A percentile compares a stretch with the other conserved stretches of the same genome.
phyloP scores from a whole-genome alignment of 2,888 invertebrate species.

The Ornithoptera priamus region DNA sequence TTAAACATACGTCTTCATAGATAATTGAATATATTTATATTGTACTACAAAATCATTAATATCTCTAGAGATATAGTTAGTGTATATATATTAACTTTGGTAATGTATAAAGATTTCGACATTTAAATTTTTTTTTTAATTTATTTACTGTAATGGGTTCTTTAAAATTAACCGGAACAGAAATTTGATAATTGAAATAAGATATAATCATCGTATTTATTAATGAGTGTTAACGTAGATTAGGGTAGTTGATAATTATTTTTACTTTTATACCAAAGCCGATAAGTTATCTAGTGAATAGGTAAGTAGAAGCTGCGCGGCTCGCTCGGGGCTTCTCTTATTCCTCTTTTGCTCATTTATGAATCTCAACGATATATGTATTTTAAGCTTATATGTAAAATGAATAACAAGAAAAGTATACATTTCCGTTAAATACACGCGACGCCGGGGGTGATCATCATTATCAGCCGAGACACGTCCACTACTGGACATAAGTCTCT shows the following conservation, averaged over 20 bases:
- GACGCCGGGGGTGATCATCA: too few species aligned
- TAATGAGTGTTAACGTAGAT: not conserved
- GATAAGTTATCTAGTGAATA: not conserved
- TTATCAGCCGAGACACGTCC: too few species aligned
- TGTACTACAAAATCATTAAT: not conserved
- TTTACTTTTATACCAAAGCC: constrained; percentile 19
- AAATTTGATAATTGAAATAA: not conserved
- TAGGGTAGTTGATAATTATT: constrained; percentile 9
- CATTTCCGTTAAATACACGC: not conserved
- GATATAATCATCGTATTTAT: not conserved
- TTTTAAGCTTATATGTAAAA: not conserved
- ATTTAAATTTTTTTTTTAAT: not conserved
- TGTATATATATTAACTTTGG: not conserved
- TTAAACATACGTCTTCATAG: too few species aligned
- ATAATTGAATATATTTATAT: not conserved
- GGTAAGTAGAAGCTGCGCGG: not conserved
- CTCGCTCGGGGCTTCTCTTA: not conserved
- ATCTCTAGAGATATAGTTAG: not conserved
- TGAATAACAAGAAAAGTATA: not conserved
- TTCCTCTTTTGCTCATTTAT: constrained; percentile 11
- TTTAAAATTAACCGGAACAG: not conserved
- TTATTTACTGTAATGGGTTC: not conserved
- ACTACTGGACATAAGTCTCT: too few species aligned
- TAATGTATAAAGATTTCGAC: not conserved
- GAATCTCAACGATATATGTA: constrained; percentile 3